Evolutionary conservation across 2,888 invertebrate species (phyloP).

Genomic region (Drosophila borealis): DNA sequence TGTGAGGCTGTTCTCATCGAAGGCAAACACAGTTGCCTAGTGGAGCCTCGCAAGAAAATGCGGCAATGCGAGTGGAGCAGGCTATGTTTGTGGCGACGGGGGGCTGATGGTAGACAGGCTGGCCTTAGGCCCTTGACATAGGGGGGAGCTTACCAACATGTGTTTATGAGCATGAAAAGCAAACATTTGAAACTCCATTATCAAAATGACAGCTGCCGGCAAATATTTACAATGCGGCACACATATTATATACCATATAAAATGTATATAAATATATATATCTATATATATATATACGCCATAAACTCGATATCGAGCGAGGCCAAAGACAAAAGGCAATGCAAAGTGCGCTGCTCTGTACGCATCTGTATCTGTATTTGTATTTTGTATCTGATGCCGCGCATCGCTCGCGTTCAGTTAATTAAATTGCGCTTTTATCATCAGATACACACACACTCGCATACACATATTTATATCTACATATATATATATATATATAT

Average conservation of each 20-base stretch:
- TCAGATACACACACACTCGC: slow-evolving; percentile 19
- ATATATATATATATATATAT: slow-evolving; percentile 2
- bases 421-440: slow-evolving; percentile 65
- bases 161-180: slow-evolving; percentile 57
- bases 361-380: slow-evolving; percentile 35
- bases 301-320: slow-evolving; percentile 37
- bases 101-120: background rate
- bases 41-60: slow-evolving; percentile 4
- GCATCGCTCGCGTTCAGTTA: slow-evolving; percentile 48
- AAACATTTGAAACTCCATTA: slow-evolving; percentile 70
- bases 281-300: slow-evolving; percentile 1
- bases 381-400: slow-evolving; percentile 39
- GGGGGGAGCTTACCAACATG: slow-evolving; percentile 43
- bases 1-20: slow-evolving; percentile 30
- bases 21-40: slow-evolving; percentile 42
- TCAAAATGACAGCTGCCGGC: slow-evolving; percentile 68
- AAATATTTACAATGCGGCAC: slow-evolving; percentile 60
- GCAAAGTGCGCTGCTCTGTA: slow-evolving; percentile 20
- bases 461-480: background rate
- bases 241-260: slow-evolving; percentile 31
- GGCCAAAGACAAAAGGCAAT: slow-evolving; percentile 35
- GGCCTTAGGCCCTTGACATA: slow-evolving; percentile 8
- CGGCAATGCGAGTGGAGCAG: background rate
- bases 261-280: slow-evolving; percentile 11
- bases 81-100: background rate